Evolutionary conservation across 2,113 vertebrate genomes (phyloP).

Genomic region (Taurulus bubalis): DNA sequence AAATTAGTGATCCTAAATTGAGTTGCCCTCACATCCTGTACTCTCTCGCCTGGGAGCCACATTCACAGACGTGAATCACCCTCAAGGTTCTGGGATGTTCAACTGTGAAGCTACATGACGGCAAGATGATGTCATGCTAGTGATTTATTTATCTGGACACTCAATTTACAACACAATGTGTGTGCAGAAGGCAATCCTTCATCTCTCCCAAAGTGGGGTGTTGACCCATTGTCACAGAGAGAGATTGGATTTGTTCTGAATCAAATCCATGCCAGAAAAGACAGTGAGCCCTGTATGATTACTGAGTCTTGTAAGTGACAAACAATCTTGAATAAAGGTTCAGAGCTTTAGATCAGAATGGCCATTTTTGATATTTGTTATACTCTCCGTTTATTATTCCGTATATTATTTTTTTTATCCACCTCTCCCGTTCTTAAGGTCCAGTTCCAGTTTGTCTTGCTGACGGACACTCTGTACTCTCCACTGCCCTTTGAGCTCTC

Average conservation of each 20-base stretch:
- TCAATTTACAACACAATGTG: background rate
- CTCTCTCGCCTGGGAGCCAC: background rate
- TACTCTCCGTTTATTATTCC: too few species aligned
- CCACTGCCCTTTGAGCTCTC: constrained; percentile 92
- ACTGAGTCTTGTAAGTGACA: background rate
- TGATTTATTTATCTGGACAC: constrained; percentile 1
- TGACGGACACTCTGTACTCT: constrained; percentile 96
- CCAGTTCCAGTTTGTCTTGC: constrained; percentile 97
- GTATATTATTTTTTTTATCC: too few species aligned
- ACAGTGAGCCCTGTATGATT: background rate
- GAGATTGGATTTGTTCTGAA: constrained; percentile 29
- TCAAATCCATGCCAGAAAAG: constrained; percentile 6
- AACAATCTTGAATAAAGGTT: background rate
- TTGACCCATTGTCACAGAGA: constrained; percentile 5
- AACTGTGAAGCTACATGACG: background rate
- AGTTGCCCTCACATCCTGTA: background rate
- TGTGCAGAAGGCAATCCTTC: constrained; percentile 3
- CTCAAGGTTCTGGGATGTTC: background rate
- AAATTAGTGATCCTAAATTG: background rate
- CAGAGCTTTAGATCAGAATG: background rate
- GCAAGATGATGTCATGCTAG: background rate
- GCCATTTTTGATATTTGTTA: too few species aligned
- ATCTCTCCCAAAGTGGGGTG: background rate
- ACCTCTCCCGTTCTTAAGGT: constrained; percentile 81
- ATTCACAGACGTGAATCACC: background rate